These are phyloP conservation scores for Takifugu rubripes DNA, from an alignment of 2,797 vertebrate genomes.

Conservation along the genomic window DNA sequence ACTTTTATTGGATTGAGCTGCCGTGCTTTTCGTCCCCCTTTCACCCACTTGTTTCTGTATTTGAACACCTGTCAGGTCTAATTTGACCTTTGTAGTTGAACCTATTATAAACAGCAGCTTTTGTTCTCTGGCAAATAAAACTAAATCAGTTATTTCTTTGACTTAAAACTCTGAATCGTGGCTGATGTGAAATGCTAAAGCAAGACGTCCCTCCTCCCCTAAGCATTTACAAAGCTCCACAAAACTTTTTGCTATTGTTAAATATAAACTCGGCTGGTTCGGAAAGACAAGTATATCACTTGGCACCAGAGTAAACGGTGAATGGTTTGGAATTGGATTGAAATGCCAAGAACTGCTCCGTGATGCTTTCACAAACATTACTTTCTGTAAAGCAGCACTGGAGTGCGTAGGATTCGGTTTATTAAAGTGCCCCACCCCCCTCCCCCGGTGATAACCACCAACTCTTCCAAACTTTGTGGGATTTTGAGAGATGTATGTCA, in stretches of 20 bases:
- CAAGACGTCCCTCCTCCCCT: neutral
- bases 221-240: too few species aligned
- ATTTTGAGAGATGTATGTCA: neutral
- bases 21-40: neutral
- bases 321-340: neutral
- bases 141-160: neutral
- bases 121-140: too few species aligned
- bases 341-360: conserved; percentile 9
- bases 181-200: neutral
- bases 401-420: too few species aligned
- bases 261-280: neutral
- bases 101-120: too few species aligned
- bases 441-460: too few species aligned
- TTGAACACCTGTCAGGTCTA: neutral
- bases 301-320: neutral
- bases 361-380: conserved; percentile 13
- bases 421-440: too few species aligned
- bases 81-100: too few species aligned
- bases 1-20: neutral
- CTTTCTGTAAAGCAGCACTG: too few species aligned
- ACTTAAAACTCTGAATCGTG: neutral
- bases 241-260: neutral
- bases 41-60: neutral
- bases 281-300: neutral
- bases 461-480: too few species aligned